Conservation (phyloP, 2,888 invertebrate species). For the Caenorhabditis sinica region DNA sequence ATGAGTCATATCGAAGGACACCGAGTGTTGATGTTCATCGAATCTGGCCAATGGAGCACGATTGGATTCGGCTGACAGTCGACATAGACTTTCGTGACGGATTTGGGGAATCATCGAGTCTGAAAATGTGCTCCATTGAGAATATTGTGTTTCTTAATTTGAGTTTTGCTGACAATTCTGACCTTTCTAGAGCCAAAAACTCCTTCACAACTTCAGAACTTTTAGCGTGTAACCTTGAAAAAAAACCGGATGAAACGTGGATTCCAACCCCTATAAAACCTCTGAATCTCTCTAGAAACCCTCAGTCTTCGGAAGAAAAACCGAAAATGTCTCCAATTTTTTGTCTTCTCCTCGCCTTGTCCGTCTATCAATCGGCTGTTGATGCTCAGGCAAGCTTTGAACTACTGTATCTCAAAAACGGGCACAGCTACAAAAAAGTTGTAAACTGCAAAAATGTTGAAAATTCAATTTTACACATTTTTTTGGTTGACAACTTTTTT, state of each 20-base stretch:
- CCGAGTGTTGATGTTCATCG: conserved; percentile 44
- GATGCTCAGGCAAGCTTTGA: too few relatives aligned
- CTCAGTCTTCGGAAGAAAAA: background rate
- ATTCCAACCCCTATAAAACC: too few relatives aligned
- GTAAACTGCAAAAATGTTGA: background rate
- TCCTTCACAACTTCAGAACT: too few relatives aligned
- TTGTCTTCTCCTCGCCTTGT: background rate
- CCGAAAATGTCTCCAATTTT: conserved; percentile 3
- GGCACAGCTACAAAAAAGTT: too few relatives aligned
- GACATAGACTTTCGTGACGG: conserved; percentile 62
- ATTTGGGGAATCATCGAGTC: conserved; percentile 53
- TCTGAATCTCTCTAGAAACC: too few relatives aligned
- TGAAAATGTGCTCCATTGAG: conserved; percentile 11
- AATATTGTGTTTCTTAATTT: too few relatives aligned
- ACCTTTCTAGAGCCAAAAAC: too few relatives aligned
- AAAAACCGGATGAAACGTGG: background rate
- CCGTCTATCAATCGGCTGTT: background rate
- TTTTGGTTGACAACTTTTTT: too few relatives aligned
- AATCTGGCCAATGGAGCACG: conserved; percentile 57
- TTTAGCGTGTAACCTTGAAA: too few relatives aligned
- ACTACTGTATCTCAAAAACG: too few relatives aligned
- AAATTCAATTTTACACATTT: too few relatives aligned
- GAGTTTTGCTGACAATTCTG: background rate
- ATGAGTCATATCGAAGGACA: conserved; percentile 56
- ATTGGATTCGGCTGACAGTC: conserved; percentile 36